Evolutionary conservation across 2,113 vertebrate species (phyloP), one percentile per base, ranked within the genome.

Genomic region (Apeltes quadracus): DNA sequence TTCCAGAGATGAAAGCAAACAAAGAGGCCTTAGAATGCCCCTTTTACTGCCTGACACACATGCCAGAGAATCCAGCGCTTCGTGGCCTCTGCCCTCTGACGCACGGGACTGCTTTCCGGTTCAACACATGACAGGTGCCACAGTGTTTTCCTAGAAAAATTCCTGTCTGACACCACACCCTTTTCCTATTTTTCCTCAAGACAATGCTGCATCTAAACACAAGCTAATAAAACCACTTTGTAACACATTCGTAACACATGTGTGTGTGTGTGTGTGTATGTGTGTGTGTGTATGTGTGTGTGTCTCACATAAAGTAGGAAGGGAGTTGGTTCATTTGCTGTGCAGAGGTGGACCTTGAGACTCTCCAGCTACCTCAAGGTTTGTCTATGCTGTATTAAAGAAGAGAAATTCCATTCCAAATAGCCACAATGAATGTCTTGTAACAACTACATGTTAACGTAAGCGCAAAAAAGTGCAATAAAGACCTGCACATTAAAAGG

Each of bases 391-490:
- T 44, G 14, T 34, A 51, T 72, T 75, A 58, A 59, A 76, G n/a
- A 76, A n/a, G 67, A 66, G 61, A 72, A 81, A 76, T 79, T 83
- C 73, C 78, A 79, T 79, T 66, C 61, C 66, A 81, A 76, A 64
- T 54, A 34, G 48, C 68, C 63, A 73, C 38, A 73, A 64, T 75
- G 23, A 65, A 44, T 84, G 58, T 78, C 53, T 61, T 72, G 63
- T 66, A 56, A 73, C 7, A 7, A 69, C 53, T 73, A 68, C 34
- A 76, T 46, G 20, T 41, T 36, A 50, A 63, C 55, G 32, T 34
- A 62, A 66, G 41, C 27, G 43, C 39, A 67, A 22, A 39, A 39
- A 39, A 72, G 53, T 22, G 27, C 68, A 61, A 54, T 50, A 41
- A 62, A 54, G 56, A 16, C 9, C 41, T 51, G 36, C 34, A 61